These are phyloP conservation scores for Limnephilus auricula DNA, from an alignment of 2,888 invertebrate species.

Conservation along the genomic window DNA sequence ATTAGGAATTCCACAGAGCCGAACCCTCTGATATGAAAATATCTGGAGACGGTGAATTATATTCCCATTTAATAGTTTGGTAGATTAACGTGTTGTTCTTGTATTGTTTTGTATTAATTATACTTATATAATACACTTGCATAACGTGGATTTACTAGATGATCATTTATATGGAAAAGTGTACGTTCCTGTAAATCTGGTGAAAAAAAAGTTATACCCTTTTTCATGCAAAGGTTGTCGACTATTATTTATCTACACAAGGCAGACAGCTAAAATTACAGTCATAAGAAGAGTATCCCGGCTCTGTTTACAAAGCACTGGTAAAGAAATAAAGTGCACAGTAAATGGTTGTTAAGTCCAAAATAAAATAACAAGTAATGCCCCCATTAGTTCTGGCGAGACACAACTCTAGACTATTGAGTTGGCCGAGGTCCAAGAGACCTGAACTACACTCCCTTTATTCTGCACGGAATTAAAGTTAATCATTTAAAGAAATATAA, in stretches of 20 bases:
- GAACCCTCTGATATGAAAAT: too few relatives aligned
- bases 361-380: slow-evolving; percentile 41
- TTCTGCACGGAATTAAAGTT: slow-evolving; percentile 27
- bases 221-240: background rate
- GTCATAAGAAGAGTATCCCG: background rate
- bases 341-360: slow-evolving; percentile 18
- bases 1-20: too few relatives aligned
- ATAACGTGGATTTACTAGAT: too few relatives aligned
- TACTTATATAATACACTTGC: too few relatives aligned
- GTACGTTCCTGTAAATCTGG: too few relatives aligned
- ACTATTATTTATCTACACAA: background rate
- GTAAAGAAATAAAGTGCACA: slow-evolving; percentile 18
- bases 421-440: slow-evolving; percentile 2
- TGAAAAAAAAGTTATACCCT: too few relatives aligned
- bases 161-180: too few relatives aligned
- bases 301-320: background rate
- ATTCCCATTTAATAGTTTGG: too few relatives aligned
- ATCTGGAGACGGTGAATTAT: too few relatives aligned
- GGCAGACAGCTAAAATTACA: background rate
- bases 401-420: slow-evolving; percentile 15
- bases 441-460: background rate
- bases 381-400: slow-evolving; percentile 25
- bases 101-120: too few relatives aligned
- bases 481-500: background rate
- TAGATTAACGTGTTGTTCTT: too few relatives aligned